Evolutionary conservation across 2,888 invertebrate species (phyloP).

Genomic region (Crocallis elinguaria): DNA sequence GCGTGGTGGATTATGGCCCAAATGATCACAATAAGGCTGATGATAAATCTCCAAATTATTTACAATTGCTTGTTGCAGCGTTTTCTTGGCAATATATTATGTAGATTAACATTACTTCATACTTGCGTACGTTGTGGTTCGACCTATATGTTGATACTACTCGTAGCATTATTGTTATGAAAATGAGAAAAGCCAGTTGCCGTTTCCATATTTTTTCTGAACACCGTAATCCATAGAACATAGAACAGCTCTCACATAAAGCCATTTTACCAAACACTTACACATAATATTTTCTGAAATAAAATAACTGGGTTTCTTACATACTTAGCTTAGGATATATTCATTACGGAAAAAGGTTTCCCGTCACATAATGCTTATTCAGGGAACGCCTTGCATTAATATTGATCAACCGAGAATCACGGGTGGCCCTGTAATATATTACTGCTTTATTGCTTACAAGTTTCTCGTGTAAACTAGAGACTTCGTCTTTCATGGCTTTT

Average conservation of each 20-base stretch:
- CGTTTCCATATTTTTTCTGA: neutral
- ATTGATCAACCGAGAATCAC: slow-evolving; percentile 54
- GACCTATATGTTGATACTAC: too few relatives aligned
- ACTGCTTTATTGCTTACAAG: slow-evolving; percentile 26
- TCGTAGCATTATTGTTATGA: too few relatives aligned
- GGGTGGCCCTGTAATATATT: slow-evolving; percentile 44
- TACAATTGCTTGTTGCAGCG: too few relatives aligned
- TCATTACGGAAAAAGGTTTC: slow-evolving; percentile 65
- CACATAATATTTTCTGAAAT: slow-evolving; percentile 40
- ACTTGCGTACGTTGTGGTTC: too few relatives aligned
- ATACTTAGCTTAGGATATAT: slow-evolving; percentile 52
- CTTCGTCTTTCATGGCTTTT: too few relatives aligned
- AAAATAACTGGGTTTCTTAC: slow-evolving; percentile 49
- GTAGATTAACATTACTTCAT: too few relatives aligned
- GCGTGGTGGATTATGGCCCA: too few relatives aligned
- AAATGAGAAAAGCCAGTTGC: too few relatives aligned
- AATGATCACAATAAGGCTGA: too few relatives aligned
- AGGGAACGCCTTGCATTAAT: slow-evolving; percentile 51
- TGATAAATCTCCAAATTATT: too few relatives aligned
- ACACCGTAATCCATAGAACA: slow-evolving; percentile 32
- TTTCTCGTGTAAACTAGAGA: neutral
- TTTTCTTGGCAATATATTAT: too few relatives aligned
- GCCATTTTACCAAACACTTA: slow-evolving; percentile 27
- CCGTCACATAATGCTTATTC: slow-evolving; percentile 50
- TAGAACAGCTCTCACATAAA: slow-evolving; percentile 32